Evolutionary conservation across 2,888 invertebrate genomes (phyloP).

Genomic region (Thymelicus lineola): DNA sequence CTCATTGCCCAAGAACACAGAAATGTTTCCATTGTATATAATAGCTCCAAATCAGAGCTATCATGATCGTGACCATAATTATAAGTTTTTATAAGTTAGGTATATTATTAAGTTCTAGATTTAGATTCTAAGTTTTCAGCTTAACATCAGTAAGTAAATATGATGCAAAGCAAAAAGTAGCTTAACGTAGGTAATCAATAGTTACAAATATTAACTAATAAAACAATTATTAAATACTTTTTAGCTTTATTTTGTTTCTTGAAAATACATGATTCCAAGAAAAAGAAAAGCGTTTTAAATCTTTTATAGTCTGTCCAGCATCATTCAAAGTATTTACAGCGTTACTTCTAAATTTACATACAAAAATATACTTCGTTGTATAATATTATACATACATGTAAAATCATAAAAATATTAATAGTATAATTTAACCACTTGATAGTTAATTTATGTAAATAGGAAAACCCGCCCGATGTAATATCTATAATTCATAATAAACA

Average conservation of each 20-base stretch:
- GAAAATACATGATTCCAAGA: slow-evolving; percentile 26
- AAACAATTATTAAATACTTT: not conserved
- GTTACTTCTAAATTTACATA: slow-evolving; percentile 44
- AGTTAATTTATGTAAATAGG: slow-evolving; percentile 15
- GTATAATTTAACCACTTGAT: not conserved
- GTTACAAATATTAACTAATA: too few species aligned
- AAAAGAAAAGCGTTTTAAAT: slow-evolving; percentile 27
- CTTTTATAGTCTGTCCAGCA: slow-evolving; percentile 67
- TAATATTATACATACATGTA: slow-evolving; percentile 35
- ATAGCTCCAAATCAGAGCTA: too few species aligned
- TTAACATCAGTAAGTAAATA: too few species aligned
- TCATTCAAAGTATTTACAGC: slow-evolving; percentile 55
- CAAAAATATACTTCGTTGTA: slow-evolving; percentile 45
- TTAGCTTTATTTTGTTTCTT: slow-evolving; percentile 15
- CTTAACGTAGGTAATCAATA: too few species aligned
- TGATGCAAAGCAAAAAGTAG: too few species aligned
- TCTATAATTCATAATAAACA: not conserved
- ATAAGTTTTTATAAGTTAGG: too few species aligned
- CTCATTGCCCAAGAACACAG: slow-evolving; percentile 79
- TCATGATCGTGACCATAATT: too few species aligned
- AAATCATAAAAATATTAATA: slow-evolving; percentile 1
- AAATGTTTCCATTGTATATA: slow-evolving; percentile 53
- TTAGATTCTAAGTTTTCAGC: too few species aligned
- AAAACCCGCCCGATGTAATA: slow-evolving; percentile 24
- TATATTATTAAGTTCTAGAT: too few species aligned